phyloP scores from a whole-genome alignment of 2,797 vertebrate genomes.

The Pseudochirops cupreus region DNA sequence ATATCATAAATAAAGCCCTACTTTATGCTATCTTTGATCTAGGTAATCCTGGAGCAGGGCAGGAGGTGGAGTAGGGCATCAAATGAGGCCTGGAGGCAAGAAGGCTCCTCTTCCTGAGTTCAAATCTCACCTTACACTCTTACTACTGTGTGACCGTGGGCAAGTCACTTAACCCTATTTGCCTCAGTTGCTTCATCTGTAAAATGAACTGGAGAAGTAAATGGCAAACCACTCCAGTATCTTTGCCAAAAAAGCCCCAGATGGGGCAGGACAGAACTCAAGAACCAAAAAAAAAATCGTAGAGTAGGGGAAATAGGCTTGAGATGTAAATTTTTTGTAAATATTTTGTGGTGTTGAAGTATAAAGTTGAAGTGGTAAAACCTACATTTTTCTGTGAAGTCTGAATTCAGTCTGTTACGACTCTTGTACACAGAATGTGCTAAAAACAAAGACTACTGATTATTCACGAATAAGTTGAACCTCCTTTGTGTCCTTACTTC shows the following conservation, averaged over 20 bases:
- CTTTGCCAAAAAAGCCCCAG: background rate
- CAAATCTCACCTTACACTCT: background rate
- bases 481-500: background rate
- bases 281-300: background rate
- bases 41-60: background rate
- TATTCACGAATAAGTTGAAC: background rate
- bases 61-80: background rate
- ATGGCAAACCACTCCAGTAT: background rate
- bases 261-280: background rate
- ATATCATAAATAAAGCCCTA: background rate
- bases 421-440: background rate
- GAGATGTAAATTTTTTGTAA: background rate
- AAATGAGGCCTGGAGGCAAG: background rate
- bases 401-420: background rate
- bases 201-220: background rate
- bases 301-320: background rate
- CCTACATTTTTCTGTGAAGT: background rate
- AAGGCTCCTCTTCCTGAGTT: background rate
- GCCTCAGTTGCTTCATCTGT: background rate
- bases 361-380: background rate
- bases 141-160: background rate
- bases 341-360: background rate
- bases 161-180: background rate
- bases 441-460: background rate
- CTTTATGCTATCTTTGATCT: background rate